Evolutionary conservation across 2,888 invertebrate genomes (phyloP).

Genomic region (Ecdyonurus torrentis): DNA sequence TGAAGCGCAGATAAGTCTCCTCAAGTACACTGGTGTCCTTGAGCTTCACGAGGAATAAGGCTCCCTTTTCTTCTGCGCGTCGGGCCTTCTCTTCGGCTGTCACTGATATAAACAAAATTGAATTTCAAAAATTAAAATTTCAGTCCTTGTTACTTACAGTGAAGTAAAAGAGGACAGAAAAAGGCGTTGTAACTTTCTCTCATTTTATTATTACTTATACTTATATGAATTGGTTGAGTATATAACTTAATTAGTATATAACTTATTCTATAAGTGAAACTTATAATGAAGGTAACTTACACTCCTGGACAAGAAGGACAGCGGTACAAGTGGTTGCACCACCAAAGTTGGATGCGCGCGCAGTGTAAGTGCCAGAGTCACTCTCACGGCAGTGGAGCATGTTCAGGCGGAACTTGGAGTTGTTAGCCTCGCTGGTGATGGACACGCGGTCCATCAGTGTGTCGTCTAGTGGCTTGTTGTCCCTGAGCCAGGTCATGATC

Average conservation of each 20-base stretch:
- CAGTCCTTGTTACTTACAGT: too few relatives aligned
- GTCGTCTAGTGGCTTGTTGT: slow-evolving; percentile 66
- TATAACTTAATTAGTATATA: too few relatives aligned
- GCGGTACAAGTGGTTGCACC: slow-evolving; percentile 68
- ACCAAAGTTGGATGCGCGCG: slow-evolving; percentile 62
- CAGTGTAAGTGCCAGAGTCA: slow-evolving; percentile 83
- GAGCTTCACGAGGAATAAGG: slow-evolving; percentile 68
- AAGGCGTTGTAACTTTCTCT: neutral
- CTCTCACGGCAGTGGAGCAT: slow-evolving; percentile 53
- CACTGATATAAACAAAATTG: slow-evolving; percentile 30
- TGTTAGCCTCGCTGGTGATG: slow-evolving; percentile 39
- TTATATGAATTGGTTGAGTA: neutral
- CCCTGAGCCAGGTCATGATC: slow-evolving; percentile 67
- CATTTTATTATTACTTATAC: neutral
- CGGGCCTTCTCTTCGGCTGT: slow-evolving; percentile 52
- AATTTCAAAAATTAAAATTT: slow-evolving; percentile 3
- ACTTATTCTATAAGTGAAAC: too few relatives aligned
- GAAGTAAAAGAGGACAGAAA: neutral
- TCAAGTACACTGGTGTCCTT: slow-evolving; percentile 77
- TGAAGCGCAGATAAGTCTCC: slow-evolving; percentile 71
- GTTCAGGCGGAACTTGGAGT: slow-evolving; percentile 47
- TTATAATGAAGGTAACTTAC: too few relatives aligned
- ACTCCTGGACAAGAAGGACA: slow-evolving; percentile 67
- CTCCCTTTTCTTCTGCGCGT: slow-evolving; percentile 52
- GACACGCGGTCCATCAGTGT: slow-evolving; percentile 55